Base-by-base conservation (phyloP, 1,140 invertebrate genomes). In the Drosophila sp. region DNA sequence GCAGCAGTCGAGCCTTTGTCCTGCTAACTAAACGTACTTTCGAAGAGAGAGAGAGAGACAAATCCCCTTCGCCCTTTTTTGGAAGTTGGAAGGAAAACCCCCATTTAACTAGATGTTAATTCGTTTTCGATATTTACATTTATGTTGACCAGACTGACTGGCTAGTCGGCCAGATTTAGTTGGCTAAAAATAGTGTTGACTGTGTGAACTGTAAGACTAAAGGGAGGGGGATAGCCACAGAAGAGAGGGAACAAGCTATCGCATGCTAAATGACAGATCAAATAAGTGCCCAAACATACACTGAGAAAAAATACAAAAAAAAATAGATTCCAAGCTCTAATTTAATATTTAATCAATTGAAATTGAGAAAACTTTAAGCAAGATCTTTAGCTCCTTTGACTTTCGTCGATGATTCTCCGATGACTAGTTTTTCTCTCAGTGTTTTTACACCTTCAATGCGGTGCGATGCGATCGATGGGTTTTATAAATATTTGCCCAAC, bases 401-500 rank as follows among this genome's bases (percentile, higher is more conserved):
- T 17, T 17, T 17, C 17, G 17, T 30, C 30, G 4, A 30, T 4
- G 4, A 2, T 30, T 2, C 30, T 4, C 50, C 33, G 27, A 56
- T 32, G 30, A 11, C 30, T 11, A 30, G 30, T 56, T 30, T 44
- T 44, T 50, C 44, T 50, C 44, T 50, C 44, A 50, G 44, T 50
- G 44, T 50, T 50, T 27, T 50, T 50, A 50, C 23, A 50, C 44
- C 44, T 27, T 50, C 44, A 27, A 50, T 27, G 23, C 3, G 69
- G 41, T 6, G 55, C 23, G 69, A 56, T 8, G 56, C 25, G 25
- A 44, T 7, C 57, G 64, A 72, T 27, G 71, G 72, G 60, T 79
- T 85, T 79, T 86, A 87, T 86, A 87, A 86, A 86, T 86, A 86
- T 86, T 86, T 86, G 83, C 68, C 83, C 79, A 86, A 86, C 83